Percentiles rank a stretch among this genome's conserved stretches.
Conservation (phyloP, 2,888 invertebrate genomes). For the Tiliacea citrago region DNA sequence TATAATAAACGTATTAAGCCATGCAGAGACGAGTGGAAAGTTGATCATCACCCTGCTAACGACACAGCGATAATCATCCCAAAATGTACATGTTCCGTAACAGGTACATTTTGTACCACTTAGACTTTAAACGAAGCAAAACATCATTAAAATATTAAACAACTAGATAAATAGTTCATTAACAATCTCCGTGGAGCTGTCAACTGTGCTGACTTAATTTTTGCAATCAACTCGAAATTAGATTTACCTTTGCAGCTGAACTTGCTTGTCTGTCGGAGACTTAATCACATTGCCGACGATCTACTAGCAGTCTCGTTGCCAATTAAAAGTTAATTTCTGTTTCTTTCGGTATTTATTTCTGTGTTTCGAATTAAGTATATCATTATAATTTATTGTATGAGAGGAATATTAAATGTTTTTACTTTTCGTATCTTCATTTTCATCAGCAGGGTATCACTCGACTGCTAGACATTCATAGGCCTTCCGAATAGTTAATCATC, state of each 20-base stretch:
- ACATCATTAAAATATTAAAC: slow-evolving; percentile 9
- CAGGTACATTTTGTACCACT: not conserved
- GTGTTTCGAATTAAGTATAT: not conserved
- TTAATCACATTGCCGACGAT: slow-evolving; percentile 22
- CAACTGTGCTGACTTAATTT: slow-evolving; percentile 48
- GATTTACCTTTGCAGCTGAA: slow-evolving; percentile 51
- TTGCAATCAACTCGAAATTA: slow-evolving; percentile 54
- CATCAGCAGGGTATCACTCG: too few relatives aligned
- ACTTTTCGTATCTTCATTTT: not conserved
- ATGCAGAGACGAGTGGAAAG: not conserved
- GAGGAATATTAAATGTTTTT: not conserved
- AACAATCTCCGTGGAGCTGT: slow-evolving; percentile 39
- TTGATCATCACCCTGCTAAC: not conserved
- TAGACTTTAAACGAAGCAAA: not conserved
- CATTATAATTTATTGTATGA: not conserved
- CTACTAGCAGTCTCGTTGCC: not conserved
- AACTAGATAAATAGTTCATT: slow-evolving; percentile 34
- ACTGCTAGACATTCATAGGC: not conserved
- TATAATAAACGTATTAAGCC: not conserved
- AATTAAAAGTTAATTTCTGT: slow-evolving; percentile 19
- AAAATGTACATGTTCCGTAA: not conserved
- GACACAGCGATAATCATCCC: not conserved
- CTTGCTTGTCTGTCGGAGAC: slow-evolving; percentile 40
- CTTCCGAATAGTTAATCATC: not conserved
- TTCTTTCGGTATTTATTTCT: not conserved